These are phyloP conservation scores for Muscicapa adusta DNA, from an alignment of 2,113 vertebrate genomes.

Conservation along the genomic window DNA sequence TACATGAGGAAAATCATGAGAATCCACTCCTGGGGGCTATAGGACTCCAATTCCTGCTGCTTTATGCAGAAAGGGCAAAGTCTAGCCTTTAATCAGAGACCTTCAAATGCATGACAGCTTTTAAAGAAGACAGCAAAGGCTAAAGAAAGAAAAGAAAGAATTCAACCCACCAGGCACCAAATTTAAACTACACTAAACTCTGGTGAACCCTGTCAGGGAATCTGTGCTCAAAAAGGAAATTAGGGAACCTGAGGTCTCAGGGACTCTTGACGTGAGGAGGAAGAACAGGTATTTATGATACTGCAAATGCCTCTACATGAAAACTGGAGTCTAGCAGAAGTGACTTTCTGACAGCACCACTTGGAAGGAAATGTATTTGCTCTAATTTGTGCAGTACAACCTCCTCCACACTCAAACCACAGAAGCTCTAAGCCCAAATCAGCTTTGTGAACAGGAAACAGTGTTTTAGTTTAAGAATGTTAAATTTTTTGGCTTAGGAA, in stretches of 20 bases:
- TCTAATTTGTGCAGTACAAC: conserved; percentile 32
- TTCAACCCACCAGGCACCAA: neutral
- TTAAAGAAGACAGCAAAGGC: neutral
- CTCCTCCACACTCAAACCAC: conserved; percentile 30
- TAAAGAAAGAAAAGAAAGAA: conserved; percentile 1
- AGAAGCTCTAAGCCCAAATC: conserved; percentile 10
- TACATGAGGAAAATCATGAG: neutral
- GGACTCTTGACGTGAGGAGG: neutral
- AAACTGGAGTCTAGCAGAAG: conserved; percentile 36
- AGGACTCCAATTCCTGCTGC: neutral
- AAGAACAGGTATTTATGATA: conserved; percentile 4
- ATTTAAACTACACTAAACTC: conserved; percentile 37
- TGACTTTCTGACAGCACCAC: conserved; percentile 19
- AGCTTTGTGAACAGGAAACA: neutral
- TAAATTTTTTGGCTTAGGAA: conserved; percentile 26
- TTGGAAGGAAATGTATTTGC: conserved; percentile 43
- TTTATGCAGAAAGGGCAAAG: neutral
- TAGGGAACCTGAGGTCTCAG: neutral
- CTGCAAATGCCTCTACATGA: neutral
- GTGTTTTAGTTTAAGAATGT: conserved; percentile 2
- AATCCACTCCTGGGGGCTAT: neutral
- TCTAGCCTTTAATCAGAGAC: neutral
- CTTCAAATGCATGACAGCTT: neutral
- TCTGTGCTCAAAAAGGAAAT: neutral
- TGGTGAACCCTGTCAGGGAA: neutral